Evolutionary conservation across 2,888 invertebrate species (phyloP), one percentile per base, ranked within the genome.

Genomic region (Encarsia formosa): DNA sequence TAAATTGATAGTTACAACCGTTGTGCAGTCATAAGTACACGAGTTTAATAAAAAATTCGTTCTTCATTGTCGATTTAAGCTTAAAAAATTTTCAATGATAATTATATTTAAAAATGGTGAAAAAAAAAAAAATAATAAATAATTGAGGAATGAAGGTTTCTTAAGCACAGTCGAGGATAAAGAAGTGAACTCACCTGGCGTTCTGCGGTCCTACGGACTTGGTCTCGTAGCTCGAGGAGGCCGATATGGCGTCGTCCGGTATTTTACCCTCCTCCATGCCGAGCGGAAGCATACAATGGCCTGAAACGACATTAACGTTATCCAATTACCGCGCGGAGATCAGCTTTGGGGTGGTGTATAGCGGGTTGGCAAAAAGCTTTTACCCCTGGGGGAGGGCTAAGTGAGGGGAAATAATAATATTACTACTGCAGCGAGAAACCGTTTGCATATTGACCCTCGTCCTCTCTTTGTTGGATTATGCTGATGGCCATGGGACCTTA

Each of bases 241-340:
- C 88, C 5, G 87, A 83, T 65, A 93, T 87, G 61, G 90, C 88
- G 61, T 86, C 83, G 76, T 92, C 90, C 43, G 86, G 85, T 67
- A 93, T 91, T 71, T 81, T 80, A 29, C 89, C 89, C 63, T 84
- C 87, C 73, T 91, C 89, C 91, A 93, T 91, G 48, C 93, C 93
- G 62, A 93, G 80, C 15, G 91, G 83, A 44, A 84, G 77, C 63
- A 81, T 81, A 73, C 88, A 88, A 71, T 80, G 81, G 56, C 84
- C 87, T 78, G 79, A 49, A 68, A 66, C 50, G 57, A 56, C 44
- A 61, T 62, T 58, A 60, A 59, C 59, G 59, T 61, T 60, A 60
- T 64, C 59, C 59, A 62, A 63, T 62, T 63, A 60, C 57, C 53
- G 51, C 49, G 43, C 54, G 53, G 41, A 54, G 55, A 58, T 59